phyloP scores from a whole-genome alignment of 30 jellyfish, hydroid and myxozoan genomes.

The Hydractinia echinata region DNA sequence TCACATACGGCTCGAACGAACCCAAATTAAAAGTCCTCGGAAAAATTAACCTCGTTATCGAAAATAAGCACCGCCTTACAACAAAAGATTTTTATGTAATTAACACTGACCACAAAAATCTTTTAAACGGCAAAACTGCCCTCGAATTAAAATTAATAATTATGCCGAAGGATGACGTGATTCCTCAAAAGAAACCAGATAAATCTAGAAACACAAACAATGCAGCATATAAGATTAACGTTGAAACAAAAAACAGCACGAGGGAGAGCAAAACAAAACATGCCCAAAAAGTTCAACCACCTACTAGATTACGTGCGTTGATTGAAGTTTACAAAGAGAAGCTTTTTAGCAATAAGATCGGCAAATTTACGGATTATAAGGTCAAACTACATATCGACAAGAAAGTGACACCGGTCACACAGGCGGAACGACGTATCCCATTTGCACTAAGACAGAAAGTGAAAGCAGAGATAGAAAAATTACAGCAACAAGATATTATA shows the following conservation, averaged over 20 bases:
- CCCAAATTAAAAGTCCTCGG: constrained; percentile 6
- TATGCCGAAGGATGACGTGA: background rate
- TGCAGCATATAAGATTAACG: constrained; percentile 7
- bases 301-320: background rate
- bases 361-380: constrained; percentile 4
- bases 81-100: background rate
- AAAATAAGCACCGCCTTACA: background rate
- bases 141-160: background rate
- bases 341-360: background rate
- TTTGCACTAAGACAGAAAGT: background rate
- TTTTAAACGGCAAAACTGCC: background rate
- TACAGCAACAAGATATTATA: no score
- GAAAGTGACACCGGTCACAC: no score
- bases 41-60: background rate
- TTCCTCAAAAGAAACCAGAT: background rate
- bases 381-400: no score
- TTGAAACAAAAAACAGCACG: background rate
- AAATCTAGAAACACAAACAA: background rate
- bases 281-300: background rate
- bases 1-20: constrained; percentile 4
- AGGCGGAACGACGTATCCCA: no score
- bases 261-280: background rate
- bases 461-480: background rate
- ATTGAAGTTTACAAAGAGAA: constrained; percentile 3
- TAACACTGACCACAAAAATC: background rate